phyloP scores from a whole-genome alignment of 2,113 vertebrate genomes.

The Epinephelus lanceolatus region DNA sequence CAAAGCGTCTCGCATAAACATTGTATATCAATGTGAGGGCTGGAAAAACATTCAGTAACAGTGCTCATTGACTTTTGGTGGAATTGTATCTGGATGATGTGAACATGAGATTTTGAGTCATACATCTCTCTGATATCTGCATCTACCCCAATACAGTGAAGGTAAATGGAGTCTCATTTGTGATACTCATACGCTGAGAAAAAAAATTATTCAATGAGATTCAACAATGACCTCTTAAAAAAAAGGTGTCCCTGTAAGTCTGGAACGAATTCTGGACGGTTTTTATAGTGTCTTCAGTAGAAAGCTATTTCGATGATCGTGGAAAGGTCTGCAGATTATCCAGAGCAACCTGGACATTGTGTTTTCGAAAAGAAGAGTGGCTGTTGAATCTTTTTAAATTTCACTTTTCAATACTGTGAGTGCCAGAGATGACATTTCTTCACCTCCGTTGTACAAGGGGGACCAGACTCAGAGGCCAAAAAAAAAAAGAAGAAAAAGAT shows the following conservation, averaged over 20 bases:
- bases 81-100: neutral
- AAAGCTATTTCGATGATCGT: conserved; percentile 31
- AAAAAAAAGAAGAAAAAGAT: neutral
- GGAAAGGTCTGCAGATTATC: conserved; percentile 45
- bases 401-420: conserved; percentile 2
- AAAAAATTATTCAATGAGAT: neutral
- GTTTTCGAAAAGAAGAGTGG: conserved; percentile 34
- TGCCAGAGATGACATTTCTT: neutral
- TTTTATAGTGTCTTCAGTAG: neutral
- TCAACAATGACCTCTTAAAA: neutral
- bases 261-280: neutral
- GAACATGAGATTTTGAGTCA: neutral
- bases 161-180: neutral
- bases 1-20: conserved; percentile 15
- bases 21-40: too few relatives aligned
- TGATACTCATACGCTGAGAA: neutral
- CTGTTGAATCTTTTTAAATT: conserved; percentile 1
- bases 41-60: neutral
- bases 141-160: neutral
- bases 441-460: neutral
- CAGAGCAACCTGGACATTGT: conserved; percentile 3
- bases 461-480: neutral
- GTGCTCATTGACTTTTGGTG: neutral
- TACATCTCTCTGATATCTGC: neutral
- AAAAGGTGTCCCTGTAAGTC: neutral